Evolutionary conservation across 1,140 invertebrate genomes (phyloP), one percentile per base, ranked within the genome.

Genomic region (Meloidogyne floridensis): DNA sequence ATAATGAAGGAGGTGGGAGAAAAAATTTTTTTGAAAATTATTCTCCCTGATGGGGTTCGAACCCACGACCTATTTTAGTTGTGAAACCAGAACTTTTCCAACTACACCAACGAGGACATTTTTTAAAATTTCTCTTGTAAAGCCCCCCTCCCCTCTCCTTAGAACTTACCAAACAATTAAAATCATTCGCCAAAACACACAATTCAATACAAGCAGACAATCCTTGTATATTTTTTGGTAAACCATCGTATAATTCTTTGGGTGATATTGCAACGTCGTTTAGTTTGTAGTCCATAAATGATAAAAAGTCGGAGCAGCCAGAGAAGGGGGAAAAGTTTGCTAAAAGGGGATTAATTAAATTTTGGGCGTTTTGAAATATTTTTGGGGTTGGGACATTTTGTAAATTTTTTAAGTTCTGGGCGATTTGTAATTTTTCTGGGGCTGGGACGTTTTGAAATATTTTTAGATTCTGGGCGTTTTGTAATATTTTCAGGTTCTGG

Each of bases 201-300:
- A 82, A 72, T 54, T 82, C 81, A 43, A 82, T 72, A 75, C 81
- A 82, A 5, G 81, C 81, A 47, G 76, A 81, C n/a, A 82, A 65
- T 15, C 81, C 81, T 53, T 82, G 53, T 18, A 51, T 70, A 32
- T 53, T 53, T 56, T 56, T 56, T 20, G 81, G 81, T 11, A 82
- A 42, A 13, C 81, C 81, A 56, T 82, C 80, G 42, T 73, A 82
- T 9, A 83, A n/a, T 75, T 82, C 81, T 65, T 54, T 72, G 5
- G 81, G 71, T 8, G 71, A 18, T 69, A 74, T 80, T 69, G 54
- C 18, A n/a, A 65, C 7, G 5, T 65, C 59, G n/a, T n/a, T 65
- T 15, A 82, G 75, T 0, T 13, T 59, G n/a, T 82, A 82, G 54
- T 82, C 80, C 10, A 65, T 53, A 65, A 82, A 82, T 42, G 81